Base-by-base conservation (phyloP, 2,113 vertebrate genomes). In the Helogale parvula region DNA sequence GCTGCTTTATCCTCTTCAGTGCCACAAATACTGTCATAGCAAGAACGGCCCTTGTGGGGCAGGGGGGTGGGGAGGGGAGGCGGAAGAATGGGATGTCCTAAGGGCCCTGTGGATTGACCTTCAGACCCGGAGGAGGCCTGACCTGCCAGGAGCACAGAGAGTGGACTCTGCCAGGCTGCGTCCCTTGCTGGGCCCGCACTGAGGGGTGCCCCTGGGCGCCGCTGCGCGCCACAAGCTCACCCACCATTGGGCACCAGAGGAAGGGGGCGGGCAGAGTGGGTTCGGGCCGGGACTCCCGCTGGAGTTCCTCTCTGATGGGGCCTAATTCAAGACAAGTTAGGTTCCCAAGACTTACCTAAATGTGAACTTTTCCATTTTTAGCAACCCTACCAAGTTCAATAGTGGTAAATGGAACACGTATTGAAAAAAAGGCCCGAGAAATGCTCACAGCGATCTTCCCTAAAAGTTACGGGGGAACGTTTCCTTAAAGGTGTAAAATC, bases 1-100 rank as follows among this genome's bases (percentile, higher is more conserved):
- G 29, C 88, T 80, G 93, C 98, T 89, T 65, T 92, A 82, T 3
- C 92, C 80, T 96, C 95, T 88, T 72, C 97, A 93, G 95, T 41
- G 90, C 90, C 60, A 95, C 50, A 41, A 35, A n/a, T 17, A 33
- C 0, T 69, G 74, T 66, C 65, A 65, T 1, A 96, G 41, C 15
- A 2, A 2, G 35, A 47, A 45, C 47, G 72, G n/a, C 87, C 76
- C 69, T 57, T 0, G 0, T 52, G 19, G 4, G 12, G 52, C 52
- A 17, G 52, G 0, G 63, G 14, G 3, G 13, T 21, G 57, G 57
- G 19, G 57, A 4, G 63, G 57, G 72, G 0, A 10, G 23, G 12
- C 2, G 60, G 33, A 29, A 66, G n/a, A 54, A 77, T 4, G 19
- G 14, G 8, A 21, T 4, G 14, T 11, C 15, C 65, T 16, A 4